A percentile compares a stretch with the other conserved stretches of the same genome.
These are phyloP conservation scores for Hippocampus kuda DNA, from an alignment of 2,797 vertebrate genomes.

Conservation along the genomic window DNA sequence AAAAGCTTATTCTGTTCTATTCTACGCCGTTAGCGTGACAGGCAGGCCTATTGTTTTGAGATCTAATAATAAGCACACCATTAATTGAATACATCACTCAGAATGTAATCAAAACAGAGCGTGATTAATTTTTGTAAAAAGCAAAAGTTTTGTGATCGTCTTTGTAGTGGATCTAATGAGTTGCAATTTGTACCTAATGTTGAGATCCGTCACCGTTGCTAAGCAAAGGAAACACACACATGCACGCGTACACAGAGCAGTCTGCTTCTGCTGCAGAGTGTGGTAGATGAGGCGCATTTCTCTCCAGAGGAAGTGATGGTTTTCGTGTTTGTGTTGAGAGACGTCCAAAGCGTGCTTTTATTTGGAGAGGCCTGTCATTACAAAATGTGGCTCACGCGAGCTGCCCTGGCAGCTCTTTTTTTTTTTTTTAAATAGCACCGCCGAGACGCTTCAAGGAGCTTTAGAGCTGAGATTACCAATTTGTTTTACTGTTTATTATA, in stretches of 20 bases:
- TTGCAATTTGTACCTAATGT: neutral
- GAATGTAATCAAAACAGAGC: neutral
- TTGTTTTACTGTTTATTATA: too few species aligned
- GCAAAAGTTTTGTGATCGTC: neutral
- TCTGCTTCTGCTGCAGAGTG: constrained; percentile 58
- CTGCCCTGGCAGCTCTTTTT: constrained; percentile 29
- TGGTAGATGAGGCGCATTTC: constrained; percentile 61
- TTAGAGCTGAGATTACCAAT: too few species aligned
- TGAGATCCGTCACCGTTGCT: neutral
- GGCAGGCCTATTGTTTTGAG: neutral
- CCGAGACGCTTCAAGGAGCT: constrained; percentile 46
- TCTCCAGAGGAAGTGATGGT: constrained; percentile 59
- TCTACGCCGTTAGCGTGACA: neutral
- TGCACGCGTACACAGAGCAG: constrained; percentile 4
- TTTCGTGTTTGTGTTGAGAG: constrained; percentile 55
- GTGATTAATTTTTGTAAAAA: neutral
- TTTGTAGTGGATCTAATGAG: neutral
- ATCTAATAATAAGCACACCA: neutral
- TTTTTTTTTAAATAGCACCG: constrained; percentile 43
- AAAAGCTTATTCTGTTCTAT: neutral
- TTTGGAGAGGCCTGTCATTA: constrained; percentile 51
- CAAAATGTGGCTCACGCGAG: constrained; percentile 35
- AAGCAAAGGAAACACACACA: neutral
- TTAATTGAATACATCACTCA: neutral
- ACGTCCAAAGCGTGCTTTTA: constrained; percentile 53